Evolutionary conservation across 2,888 invertebrate genomes (phyloP).

Genomic region (Sarcophaga variegata): DNA sequence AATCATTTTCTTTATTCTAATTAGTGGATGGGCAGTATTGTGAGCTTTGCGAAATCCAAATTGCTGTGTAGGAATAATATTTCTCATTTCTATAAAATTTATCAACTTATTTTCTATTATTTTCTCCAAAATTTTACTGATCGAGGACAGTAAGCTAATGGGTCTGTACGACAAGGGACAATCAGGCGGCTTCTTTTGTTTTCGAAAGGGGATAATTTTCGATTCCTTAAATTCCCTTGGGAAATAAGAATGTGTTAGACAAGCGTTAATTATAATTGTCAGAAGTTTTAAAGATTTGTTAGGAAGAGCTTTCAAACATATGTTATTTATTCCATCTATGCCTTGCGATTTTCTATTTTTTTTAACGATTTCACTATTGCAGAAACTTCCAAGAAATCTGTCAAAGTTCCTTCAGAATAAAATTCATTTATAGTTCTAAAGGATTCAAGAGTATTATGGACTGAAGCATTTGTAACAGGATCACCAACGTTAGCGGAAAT

Average conservation of each 20-base stretch:
- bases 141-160: conserved; percentile 7
- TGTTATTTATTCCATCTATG: conserved; percentile 7
- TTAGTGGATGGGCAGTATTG: too few relatives aligned
- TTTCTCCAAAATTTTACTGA: conserved; percentile 25
- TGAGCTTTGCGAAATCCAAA: too few relatives aligned
- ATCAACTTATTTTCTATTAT: neutral
- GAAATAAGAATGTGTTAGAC: conserved; percentile 1
- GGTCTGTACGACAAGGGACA: neutral
- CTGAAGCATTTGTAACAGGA: neutral
- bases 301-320: conserved; percentile 2
- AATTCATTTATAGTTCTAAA: too few relatives aligned
- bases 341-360: conserved; percentile 13
- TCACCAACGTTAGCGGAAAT: neutral
- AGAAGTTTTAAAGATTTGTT: neutral
- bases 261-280: neutral
- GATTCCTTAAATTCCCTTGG: neutral
- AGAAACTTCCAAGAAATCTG: too few relatives aligned
- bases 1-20: too few relatives aligned
- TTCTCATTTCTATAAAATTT: too few relatives aligned
- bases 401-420: too few relatives aligned
- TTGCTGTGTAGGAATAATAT: too few relatives aligned
- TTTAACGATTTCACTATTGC: neutral
- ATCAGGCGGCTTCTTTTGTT: neutral
- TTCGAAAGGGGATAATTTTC: neutral
- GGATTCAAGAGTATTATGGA: too few relatives aligned